A percentile compares a stretch with the other conserved stretches of the same genome.
Conservation (phyloP, 2,113 vertebrate genomes). For the Silurus glanis region DNA sequence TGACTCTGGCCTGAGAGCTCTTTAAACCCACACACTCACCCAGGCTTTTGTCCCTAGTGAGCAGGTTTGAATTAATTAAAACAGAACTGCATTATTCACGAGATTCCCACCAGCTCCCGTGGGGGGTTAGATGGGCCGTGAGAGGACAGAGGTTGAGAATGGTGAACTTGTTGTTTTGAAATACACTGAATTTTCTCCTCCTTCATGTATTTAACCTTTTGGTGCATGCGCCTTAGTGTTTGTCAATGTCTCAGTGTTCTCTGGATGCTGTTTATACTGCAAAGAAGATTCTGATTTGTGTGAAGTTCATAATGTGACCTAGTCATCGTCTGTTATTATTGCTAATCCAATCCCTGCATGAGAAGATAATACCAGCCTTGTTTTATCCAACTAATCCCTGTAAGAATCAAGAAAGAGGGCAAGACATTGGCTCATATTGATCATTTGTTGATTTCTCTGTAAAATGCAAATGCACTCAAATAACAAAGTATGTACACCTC, state of each 20-base stretch:
- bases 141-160: conserved; percentile 48
- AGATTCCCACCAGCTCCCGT: conserved; percentile 55
- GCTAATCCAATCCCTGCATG: conserved; percentile 16
- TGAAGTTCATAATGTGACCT: conserved; percentile 30
- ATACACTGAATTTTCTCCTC: conserved; percentile 41
- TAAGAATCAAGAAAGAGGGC: background rate
- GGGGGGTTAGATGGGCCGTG: conserved; percentile 30
- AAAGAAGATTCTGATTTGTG: conserved; percentile 12
- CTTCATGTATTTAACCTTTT: conserved; percentile 51
- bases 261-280: conserved; percentile 32
- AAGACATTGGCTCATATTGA: background rate
- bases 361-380: conserved; percentile 14
- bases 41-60: conserved; percentile 46
- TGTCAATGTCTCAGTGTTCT: conserved; percentile 28
- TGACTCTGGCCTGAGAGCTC: conserved; percentile 49
- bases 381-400: conserved; percentile 24
- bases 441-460: background rate
- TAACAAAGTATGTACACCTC: background rate
- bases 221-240: conserved; percentile 17
- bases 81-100: conserved; percentile 53
- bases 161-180: conserved; percentile 47
- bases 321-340: conserved; percentile 27
- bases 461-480: background rate
- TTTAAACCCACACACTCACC: conserved; percentile 52
- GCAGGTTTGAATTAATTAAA: conserved; percentile 59